Base-by-base conservation (phyloP, 2,888 invertebrate species). In the Ormyrus rosae region DNA sequence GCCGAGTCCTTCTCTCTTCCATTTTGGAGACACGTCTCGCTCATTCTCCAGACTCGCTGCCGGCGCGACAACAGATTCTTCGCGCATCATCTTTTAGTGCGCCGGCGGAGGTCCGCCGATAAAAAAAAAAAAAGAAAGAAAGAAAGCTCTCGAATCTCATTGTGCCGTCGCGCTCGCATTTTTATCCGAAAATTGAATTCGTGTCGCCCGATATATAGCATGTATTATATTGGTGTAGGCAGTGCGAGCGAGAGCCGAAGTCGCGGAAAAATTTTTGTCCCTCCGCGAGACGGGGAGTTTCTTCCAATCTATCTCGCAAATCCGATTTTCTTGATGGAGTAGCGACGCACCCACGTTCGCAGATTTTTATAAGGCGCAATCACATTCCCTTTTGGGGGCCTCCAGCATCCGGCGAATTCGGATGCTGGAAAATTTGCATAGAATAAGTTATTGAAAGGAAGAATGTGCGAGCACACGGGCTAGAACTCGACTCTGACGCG, bases 291-390 rank as follows among this genome's bases (percentile, higher is more conserved):
- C 34, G 34, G 34, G 34, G 34, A 34, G 34, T 64, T 45, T 6
- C n/a, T n/a, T 51, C 72, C 71, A 68, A 76, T 76, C 61, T 72
- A 72, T 80, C 70, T 80, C 76, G 56, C n/a, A 72, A 80, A 80
- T 80, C 76, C 72, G 71, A 76, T 80, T 76, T 71, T 34, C 69
- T 34, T 46, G 64, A 34, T 34, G 34, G 46, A 50, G 55, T n/a
- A 46, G 45, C 13, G 50, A 61, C 46, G 48, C 34, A 48, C 4
- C 34, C 34, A 4, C 34, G 34, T 4, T 34, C 34, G 34, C 34
- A 61, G 58, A 68, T 61, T 67, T 67, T 68, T 67, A 51, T 34
- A 6, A 55, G 46, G 63, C 60, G 45, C 61, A 64, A 74, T 74
- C 71, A 11, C 11, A 71, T 78, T 78, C 73, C 48, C n/a, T 64